Conservation (phyloP, 2,888 invertebrate genomes). For the Pelosia muscerda region DNA sequence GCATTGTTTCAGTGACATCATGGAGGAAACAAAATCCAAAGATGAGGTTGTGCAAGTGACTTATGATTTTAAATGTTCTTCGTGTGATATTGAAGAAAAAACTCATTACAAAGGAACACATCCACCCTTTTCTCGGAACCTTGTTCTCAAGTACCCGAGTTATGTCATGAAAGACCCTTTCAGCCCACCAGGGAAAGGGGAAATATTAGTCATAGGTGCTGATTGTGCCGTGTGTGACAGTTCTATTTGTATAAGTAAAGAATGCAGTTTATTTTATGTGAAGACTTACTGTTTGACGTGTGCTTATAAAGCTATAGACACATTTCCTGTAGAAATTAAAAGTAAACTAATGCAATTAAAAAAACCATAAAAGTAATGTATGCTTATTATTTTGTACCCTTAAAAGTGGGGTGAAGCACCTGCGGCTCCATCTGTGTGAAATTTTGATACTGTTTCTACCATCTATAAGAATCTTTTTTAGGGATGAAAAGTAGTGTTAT, state of each 20-base stretch:
- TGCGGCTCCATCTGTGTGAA: no score
- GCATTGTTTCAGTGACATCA: slow-evolving; percentile 66
- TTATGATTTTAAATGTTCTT: slow-evolving; percentile 88
- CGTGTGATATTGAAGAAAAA: slow-evolving; percentile 89
- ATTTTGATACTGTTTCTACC: no score
- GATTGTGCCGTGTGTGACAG: slow-evolving; percentile 91
- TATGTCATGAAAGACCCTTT: slow-evolving; percentile 96
- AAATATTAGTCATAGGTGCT: slow-evolving; percentile 92
- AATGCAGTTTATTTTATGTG: slow-evolving; percentile 93
- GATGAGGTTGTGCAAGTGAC: slow-evolving; percentile 59
- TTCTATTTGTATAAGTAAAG: slow-evolving; percentile 90
- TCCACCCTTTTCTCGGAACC: slow-evolving; percentile 91
- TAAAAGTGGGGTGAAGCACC: not conserved
- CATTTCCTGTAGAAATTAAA: slow-evolving; percentile 91
- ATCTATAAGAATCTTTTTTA: no score
- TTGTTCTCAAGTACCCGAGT: slow-evolving; percentile 90
- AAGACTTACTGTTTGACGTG: slow-evolving; percentile 92
- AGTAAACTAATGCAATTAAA: slow-evolving; percentile 84
- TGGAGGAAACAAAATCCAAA: slow-evolving; percentile 63
- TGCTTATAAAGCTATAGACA: slow-evolving; percentile 84
- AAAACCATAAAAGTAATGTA: slow-evolving; percentile 41
- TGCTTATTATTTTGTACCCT: not conserved
- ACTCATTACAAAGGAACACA: slow-evolving; percentile 92
- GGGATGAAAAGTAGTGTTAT: no score
- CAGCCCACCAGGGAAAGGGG: slow-evolving; percentile 90